Percentiles rank a stretch among this genome's conserved stretches.
These are phyloP conservation scores for Andrena minutula DNA, from an alignment of 2,888 invertebrate genomes.

Conservation along the genomic window DNA sequence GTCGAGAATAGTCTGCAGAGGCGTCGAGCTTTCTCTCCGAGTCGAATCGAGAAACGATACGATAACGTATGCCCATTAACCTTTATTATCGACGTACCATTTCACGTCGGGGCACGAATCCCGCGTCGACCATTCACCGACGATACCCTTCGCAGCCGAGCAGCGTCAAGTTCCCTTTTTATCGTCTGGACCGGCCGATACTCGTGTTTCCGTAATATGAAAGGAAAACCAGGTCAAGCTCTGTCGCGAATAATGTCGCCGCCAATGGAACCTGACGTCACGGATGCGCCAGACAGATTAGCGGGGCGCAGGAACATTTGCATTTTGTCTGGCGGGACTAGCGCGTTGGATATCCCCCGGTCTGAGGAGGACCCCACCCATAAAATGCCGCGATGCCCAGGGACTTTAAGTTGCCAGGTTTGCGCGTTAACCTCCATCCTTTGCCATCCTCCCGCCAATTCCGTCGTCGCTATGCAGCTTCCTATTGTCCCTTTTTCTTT, in stretches of 20 bases:
- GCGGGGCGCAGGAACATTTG: conserved; percentile 79
- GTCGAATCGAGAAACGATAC: conserved; percentile 47
- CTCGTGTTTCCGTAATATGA: conserved; percentile 28
- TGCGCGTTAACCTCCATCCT: conserved; percentile 66
- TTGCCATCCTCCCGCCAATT: conserved; percentile 54
- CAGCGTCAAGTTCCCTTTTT: background rate
- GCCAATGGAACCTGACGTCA: conserved; percentile 80
- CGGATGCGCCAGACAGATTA: conserved; percentile 83
- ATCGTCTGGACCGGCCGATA: background rate
- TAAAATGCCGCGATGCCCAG: conserved; percentile 69
- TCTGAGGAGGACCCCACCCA: conserved; percentile 74
- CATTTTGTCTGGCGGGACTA: conserved; percentile 79
- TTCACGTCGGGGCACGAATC: conserved; percentile 9
- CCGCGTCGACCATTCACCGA: background rate
- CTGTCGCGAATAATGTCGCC: conserved; percentile 61
- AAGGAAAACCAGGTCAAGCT: conserved; percentile 60
- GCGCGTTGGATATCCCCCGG: conserved; percentile 58
- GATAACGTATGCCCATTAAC: conserved; percentile 38
- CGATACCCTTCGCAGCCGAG: background rate
- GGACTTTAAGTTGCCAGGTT: conserved; percentile 68
- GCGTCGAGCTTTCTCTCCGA: conserved; percentile 73
- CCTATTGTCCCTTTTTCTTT: conserved; percentile 44
- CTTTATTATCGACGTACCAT: conserved; percentile 34
- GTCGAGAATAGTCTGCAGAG: conserved; percentile 76
- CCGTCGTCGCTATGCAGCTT: conserved; percentile 26